These are phyloP conservation scores for Hoplodrina blanda DNA, from an alignment of 2,888 invertebrate genomes.

Conservation along the genomic window DNA sequence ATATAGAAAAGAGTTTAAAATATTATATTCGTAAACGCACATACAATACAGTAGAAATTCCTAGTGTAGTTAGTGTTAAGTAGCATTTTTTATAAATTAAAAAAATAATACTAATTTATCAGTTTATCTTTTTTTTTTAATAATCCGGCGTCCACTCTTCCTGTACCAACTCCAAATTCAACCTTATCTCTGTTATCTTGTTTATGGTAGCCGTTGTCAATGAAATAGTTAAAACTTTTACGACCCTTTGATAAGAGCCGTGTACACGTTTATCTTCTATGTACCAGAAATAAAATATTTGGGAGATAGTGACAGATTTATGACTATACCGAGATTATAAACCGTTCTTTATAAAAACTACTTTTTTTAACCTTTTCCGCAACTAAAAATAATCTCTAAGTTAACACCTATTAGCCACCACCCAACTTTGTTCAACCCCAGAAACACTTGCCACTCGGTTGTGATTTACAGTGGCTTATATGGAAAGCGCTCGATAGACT, in stretches of 20 bases:
- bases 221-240: constrained; percentile 55
- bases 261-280: constrained; percentile 38
- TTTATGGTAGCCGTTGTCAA: constrained; percentile 39
- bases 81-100: too few relatives aligned
- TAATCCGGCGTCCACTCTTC: not conserved
- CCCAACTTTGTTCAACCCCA: too few relatives aligned
- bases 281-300: constrained; percentile 45
- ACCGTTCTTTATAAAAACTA: not conserved
- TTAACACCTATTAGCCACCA: too few relatives aligned
- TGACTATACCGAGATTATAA: constrained; percentile 23
- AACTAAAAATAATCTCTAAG: not conserved
- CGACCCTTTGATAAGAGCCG: constrained; percentile 35
- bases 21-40: too few relatives aligned
- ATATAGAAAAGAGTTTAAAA: too few relatives aligned
- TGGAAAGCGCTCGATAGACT: too few relatives aligned
- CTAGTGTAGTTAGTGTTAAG: too few relatives aligned
- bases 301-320: constrained; percentile 43
- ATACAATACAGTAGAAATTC: too few relatives aligned
- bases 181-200: constrained; percentile 33
- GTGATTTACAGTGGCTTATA: too few relatives aligned
- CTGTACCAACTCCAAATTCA: constrained; percentile 1
- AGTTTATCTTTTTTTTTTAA: not conserved
- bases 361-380: not conserved
- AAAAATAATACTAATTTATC: too few relatives aligned
- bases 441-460: too few relatives aligned